Percentiles rank a stretch among this genome's conserved stretches.
These are phyloP conservation scores for Butorides virescens DNA, from an alignment of 2,113 vertebrate species.

Conservation along the genomic window DNA sequence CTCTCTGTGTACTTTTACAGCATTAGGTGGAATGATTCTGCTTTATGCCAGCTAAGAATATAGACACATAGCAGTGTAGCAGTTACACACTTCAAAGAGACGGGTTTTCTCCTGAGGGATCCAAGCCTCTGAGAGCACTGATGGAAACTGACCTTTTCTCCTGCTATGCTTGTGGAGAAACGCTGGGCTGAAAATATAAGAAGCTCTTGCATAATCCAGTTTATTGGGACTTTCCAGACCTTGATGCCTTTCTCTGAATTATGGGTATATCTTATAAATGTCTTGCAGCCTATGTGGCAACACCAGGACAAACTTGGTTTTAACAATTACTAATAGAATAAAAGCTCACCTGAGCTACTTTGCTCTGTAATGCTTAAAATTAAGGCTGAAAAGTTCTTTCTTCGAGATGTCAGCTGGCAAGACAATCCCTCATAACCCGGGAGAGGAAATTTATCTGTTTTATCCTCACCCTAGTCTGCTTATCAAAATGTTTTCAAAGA, in stretches of 20 bases:
- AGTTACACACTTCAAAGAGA: neutral
- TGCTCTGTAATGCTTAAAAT: neutral
- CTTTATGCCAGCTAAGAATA: neutral
- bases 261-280: fast-evolving
- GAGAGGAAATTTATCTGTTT: neutral
- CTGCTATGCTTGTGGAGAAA: neutral
- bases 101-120: neutral
- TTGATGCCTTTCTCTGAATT: neutral
- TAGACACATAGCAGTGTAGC: neutral
- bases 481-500: neutral
- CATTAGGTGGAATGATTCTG: neutral
- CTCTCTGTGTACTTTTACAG: neutral
- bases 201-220: neutral
- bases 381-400: neutral
- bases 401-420: neutral
- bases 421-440: neutral
- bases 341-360: neutral
- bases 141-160: neutral
- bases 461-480: neutral
- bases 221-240: neutral
- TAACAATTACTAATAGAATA: neutral
- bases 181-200: fast-evolving
- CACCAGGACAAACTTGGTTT: neutral
- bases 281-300: neutral
- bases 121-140: neutral